Percentiles rank a stretch among this genome's conserved stretches.
These are phyloP conservation scores for Drosophila sordidapex DNA, from an alignment of 2,888 invertebrate species.

Conservation along the genomic window DNA sequence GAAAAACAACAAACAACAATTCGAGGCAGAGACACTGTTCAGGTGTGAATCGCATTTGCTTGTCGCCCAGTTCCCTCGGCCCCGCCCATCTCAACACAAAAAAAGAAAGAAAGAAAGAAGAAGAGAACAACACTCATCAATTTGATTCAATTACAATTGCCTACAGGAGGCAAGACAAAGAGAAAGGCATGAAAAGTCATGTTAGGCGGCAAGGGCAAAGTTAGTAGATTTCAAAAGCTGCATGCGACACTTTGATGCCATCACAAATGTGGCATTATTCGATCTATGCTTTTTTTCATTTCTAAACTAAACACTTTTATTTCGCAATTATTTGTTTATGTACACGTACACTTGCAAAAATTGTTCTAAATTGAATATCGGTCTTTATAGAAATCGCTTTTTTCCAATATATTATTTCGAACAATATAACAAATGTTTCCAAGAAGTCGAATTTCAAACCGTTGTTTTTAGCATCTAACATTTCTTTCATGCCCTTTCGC, in stretches of 20 bases:
- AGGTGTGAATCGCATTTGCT: conserved; percentile 52
- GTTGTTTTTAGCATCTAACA: neutral
- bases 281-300: neutral
- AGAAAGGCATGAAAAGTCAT: conserved; percentile 49
- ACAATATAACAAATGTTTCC: neutral
- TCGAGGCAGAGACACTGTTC: conserved; percentile 27
- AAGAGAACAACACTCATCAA: conserved; percentile 39
- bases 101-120: neutral
- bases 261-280: neutral
- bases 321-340: neutral
- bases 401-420: neutral
- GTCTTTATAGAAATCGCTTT: too few relatives aligned
- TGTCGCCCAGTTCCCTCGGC: conserved; percentile 31
- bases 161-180: conserved; percentile 17
- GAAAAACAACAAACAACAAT: conserved; percentile 8
- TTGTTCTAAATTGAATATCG: neutral
- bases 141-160: conserved; percentile 49
- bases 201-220: conserved; percentile 16
- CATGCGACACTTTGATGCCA: neutral
- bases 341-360: neutral
- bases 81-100: neutral
- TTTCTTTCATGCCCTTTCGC: neutral
- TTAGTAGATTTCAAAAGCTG: neutral
- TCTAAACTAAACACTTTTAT: neutral
- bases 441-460: neutral